Percentiles rank a stretch among this genome's conserved stretches.
These are phyloP conservation scores for Champsocephalus gunnari DNA, from an alignment of 2,797 vertebrate species.

Conservation along the genomic window DNA sequence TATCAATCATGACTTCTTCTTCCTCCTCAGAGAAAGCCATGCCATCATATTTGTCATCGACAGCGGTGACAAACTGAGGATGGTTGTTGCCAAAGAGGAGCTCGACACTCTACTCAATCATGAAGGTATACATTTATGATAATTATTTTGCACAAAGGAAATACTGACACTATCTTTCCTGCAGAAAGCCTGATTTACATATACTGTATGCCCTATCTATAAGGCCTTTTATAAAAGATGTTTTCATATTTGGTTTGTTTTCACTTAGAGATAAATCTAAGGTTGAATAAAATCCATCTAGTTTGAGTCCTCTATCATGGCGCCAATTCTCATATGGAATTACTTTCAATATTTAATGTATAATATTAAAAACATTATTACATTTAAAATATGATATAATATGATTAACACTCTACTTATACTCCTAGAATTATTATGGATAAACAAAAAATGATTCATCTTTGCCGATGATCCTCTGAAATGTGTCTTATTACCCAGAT, in stretches of 20 bases:
- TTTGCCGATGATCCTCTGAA: slow-evolving; percentile 1
- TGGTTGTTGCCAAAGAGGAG: slow-evolving; percentile 99
- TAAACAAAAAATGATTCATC: neutral
- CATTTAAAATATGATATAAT: neutral
- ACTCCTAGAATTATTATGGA: neutral
- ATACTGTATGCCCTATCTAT: neutral
- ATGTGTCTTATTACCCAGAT: slow-evolving; percentile 79
- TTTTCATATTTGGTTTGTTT: too few relatives aligned
- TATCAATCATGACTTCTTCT: neutral
- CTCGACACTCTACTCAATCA: slow-evolving; percentile 95
- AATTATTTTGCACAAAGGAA: neutral
- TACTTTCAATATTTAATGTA: neutral
- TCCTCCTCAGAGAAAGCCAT: slow-evolving; percentile 91
- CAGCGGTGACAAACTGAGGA: slow-evolving; percentile 96
- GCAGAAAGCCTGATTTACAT: neutral
- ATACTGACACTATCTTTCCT: neutral
- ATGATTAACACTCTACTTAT: too few relatives aligned
- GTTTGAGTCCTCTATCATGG: neutral
- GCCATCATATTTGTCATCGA: slow-evolving; percentile 99
- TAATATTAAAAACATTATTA: neutral
- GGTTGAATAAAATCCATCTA: neutral
- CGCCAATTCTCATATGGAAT: neutral
- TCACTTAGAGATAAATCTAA: too few relatives aligned
- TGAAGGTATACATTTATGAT: slow-evolving; percentile 84
- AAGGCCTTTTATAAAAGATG: neutral